phyloP scores from a whole-genome alignment of 2,888 invertebrate species.

The Yponomeuta malinellus region DNA sequence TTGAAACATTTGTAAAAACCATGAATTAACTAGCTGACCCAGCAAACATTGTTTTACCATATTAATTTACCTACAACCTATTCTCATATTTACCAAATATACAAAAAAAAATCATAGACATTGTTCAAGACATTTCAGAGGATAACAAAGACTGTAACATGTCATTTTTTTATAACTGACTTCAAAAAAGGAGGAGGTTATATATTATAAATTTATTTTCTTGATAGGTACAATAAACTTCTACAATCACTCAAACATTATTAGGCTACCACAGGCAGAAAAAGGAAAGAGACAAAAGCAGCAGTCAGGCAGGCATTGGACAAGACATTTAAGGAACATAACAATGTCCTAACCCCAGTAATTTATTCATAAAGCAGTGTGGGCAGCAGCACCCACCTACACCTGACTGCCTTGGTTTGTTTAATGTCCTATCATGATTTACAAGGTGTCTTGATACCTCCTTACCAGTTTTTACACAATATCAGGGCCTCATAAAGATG shows the following conservation, averaged over 20 bases:
- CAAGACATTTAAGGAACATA: constrained; percentile 56
- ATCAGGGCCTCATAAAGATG: neutral
- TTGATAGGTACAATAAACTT: neutral
- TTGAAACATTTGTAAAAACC: no score
- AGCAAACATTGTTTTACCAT: no score
- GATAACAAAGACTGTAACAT: no score
- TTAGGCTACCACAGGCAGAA: neutral
- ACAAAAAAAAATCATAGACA: no score
- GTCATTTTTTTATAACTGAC: no score
- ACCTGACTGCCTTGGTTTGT: constrained; percentile 52
- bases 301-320: constrained; percentile 17
- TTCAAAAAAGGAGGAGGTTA: no score
- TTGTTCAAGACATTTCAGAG: no score
- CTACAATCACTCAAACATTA: neutral
- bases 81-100: no score
- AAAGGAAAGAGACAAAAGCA: constrained; percentile 4
- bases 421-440: constrained; percentile 29
- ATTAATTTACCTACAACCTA: no score
- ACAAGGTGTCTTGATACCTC: constrained; percentile 36
- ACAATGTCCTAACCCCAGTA: constrained; percentile 66
- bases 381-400: constrained; percentile 66
- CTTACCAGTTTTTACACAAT: neutral
- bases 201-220: no score
- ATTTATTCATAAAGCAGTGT: constrained; percentile 65
- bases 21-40: no score